phyloP scores from a whole-genome alignment of 2,888 invertebrate species.

The Caenorhabditis japonica region DNA sequence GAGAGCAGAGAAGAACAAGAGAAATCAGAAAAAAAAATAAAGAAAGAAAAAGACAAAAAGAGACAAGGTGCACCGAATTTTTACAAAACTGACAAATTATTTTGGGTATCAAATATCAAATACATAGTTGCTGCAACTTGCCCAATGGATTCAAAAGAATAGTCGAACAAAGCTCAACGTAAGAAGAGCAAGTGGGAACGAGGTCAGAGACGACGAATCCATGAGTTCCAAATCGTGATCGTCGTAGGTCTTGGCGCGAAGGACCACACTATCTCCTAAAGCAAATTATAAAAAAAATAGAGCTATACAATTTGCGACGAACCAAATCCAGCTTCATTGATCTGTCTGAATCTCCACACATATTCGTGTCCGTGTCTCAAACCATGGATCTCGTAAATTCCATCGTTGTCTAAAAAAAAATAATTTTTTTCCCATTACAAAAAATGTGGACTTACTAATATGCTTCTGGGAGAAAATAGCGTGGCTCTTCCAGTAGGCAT shows the following conservation, averaged over 20 bases:
- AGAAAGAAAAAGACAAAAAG: background rate
- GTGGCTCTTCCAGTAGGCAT: slow-evolving; percentile 41
- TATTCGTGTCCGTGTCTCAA: slow-evolving; percentile 69
- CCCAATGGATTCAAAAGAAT: background rate
- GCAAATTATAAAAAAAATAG: too few species aligned
- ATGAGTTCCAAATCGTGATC: slow-evolving; percentile 37
- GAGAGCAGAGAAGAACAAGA: background rate
- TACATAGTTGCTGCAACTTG: too few species aligned
- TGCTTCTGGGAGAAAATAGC: slow-evolving; percentile 27
- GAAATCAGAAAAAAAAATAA: background rate
- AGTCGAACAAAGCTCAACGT: slow-evolving; percentile 1
- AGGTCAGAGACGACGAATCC: slow-evolving; percentile 18
- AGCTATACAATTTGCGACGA: slow-evolving; percentile 6
- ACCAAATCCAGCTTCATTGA: slow-evolving; percentile 72
- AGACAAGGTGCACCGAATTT: slow-evolving; percentile 31
- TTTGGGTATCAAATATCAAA: too few species aligned
- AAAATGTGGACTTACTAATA: slow-evolving; percentile 22
- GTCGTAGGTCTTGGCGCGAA: slow-evolving; percentile 44
- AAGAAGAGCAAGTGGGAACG: slow-evolving; percentile 10
- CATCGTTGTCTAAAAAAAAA: slow-evolving; percentile 45
- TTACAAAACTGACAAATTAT: slow-evolving; percentile 37
- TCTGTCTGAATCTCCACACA: slow-evolving; percentile 69
- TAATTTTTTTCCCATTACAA: background rate
- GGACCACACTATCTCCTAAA: slow-evolving; percentile 51
- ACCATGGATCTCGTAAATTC: slow-evolving; percentile 67